Evolutionary conservation across 1,140 invertebrate species (phyloP), one percentile per base, ranked within the genome.

Genomic region (Drosophila yakuba): DNA sequence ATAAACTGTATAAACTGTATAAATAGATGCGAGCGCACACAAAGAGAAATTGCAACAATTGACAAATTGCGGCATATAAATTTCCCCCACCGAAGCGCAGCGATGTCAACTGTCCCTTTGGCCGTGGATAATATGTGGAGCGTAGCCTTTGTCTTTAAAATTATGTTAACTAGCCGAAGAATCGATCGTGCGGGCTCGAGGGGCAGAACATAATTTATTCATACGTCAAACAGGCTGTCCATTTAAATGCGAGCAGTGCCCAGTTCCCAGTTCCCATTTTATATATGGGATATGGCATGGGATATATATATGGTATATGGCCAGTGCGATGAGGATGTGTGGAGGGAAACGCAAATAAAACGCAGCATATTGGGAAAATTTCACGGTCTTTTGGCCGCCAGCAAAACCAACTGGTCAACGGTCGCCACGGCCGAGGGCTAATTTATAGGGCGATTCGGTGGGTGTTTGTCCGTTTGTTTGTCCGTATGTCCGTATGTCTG

Each of bases 331-430:
- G 76, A 58, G 69, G 38, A 39, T 39, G 11, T 23, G 47, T 44
- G 56, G 58, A 36, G 63, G 57, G 64, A 44, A 68, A 69, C 68
- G 68, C 68, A 73, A 85, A 77, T 71, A 78, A 59, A 78, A 79
- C 44, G 57, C 59, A 83, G 84, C 84, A 80, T 89, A 89, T 89
- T 89, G 84, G 80, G 63, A 89, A 89, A 89, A 90, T 89, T 89
- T 89, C 84, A 89, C 84, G 84, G 64, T 89, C 74, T 78, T 89
- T 84, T 89, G 85, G 48, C 64, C 78, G 80, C 73, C 66, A 80
- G 74, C 74, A 59, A 59, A 59, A 52, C 59, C 74, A 78, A 50
- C 73, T 79, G 78, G 81, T 81, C 82, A 86, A 44, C 68, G 81
- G 77, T 63, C 80, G 78, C 47, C 77, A 25, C 23, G 83, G 71